These are phyloP conservation scores for Hyphantria cunea DNA, from an alignment of 1,140 invertebrate genomes.

Conservation along the genomic window DNA sequence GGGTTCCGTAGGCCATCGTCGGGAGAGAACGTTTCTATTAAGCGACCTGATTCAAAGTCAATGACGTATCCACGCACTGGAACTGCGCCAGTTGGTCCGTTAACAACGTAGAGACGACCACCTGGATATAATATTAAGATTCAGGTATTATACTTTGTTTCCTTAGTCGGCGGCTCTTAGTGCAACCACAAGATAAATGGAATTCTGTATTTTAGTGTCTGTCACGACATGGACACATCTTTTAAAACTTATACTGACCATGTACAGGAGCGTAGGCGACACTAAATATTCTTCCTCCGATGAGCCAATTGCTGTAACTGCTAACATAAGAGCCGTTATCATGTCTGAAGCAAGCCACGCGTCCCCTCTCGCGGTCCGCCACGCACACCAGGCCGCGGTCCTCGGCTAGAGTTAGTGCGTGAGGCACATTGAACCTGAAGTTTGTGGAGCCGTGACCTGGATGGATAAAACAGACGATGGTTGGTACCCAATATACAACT, in stretches of 20 bases:
- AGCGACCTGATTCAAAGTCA: slow-evolving; percentile 82
- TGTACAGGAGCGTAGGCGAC: slow-evolving; percentile 84
- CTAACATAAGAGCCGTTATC: slow-evolving; percentile 85
- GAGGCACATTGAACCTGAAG: slow-evolving; percentile 89
- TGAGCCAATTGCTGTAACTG: slow-evolving; percentile 82
- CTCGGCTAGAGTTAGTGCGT: slow-evolving; percentile 91
- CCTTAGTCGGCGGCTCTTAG: no score
- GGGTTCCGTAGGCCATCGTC: slow-evolving; percentile 85
- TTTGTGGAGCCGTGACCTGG: slow-evolving; percentile 52
- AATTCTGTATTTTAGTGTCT: no score
- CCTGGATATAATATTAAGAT: slow-evolving; percentile 46
- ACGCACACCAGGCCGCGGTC: slow-evolving; percentile 90
- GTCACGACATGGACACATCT: no score
- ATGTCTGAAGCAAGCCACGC: slow-evolving; percentile 89
- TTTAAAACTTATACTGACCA: slow-evolving; percentile 38
- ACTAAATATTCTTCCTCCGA: slow-evolving; percentile 87
- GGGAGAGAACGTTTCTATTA: slow-evolving; percentile 85
- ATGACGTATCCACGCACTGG: slow-evolving; percentile 87
- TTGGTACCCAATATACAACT: neutral
- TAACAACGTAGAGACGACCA: slow-evolving; percentile 80
- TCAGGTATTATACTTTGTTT: no score
- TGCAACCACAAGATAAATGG: no score
- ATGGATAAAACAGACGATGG: neutral
- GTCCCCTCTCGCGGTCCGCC: slow-evolving; percentile 95
- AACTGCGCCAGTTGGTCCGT: slow-evolving; percentile 69